These are phyloP conservation scores for Prenolepis imparis DNA, from an alignment of 2,888 invertebrate genomes.

Conservation along the genomic window DNA sequence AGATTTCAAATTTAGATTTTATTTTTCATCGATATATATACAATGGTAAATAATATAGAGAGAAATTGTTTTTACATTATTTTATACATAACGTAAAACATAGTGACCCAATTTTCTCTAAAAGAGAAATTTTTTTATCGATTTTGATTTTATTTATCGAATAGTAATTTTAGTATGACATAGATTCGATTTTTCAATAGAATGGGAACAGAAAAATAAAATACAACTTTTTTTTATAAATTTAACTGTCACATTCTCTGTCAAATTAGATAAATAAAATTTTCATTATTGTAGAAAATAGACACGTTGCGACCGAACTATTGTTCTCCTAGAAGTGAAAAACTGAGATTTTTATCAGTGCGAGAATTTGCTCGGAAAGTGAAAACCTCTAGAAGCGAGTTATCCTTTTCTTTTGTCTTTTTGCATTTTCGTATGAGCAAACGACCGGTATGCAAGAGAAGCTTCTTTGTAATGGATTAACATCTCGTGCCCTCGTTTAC, in stretches of 20 bases:
- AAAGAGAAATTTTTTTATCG: neutral
- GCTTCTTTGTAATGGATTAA: slow-evolving; percentile 51
- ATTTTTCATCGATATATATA: neutral
- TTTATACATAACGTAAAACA: neutral
- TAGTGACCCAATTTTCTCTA: neutral
- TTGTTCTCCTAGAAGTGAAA: neutral
- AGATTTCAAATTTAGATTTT: neutral
- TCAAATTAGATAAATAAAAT: neutral
- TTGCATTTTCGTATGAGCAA: neutral
- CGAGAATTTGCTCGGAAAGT: neutral
- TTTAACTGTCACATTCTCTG: neutral
- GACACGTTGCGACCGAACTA: neutral
- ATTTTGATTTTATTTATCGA: neutral
- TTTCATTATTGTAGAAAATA: neutral
- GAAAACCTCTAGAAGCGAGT: slow-evolving; percentile 5
- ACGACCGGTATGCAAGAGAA: slow-evolving; percentile 30
- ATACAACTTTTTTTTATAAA: neutral
- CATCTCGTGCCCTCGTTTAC: slow-evolving; percentile 48
- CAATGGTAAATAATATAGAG: too few relatives aligned
- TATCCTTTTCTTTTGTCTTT: neutral
- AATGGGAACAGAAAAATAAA: neutral
- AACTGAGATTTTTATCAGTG: slow-evolving; percentile 1
- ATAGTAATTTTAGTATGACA: neutral
- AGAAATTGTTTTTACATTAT: slow-evolving; percentile 2
- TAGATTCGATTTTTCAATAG: slow-evolving; percentile 12